Conservation (phyloP, 2,113 vertebrate genomes). For the Myotis brandtii region DNA sequence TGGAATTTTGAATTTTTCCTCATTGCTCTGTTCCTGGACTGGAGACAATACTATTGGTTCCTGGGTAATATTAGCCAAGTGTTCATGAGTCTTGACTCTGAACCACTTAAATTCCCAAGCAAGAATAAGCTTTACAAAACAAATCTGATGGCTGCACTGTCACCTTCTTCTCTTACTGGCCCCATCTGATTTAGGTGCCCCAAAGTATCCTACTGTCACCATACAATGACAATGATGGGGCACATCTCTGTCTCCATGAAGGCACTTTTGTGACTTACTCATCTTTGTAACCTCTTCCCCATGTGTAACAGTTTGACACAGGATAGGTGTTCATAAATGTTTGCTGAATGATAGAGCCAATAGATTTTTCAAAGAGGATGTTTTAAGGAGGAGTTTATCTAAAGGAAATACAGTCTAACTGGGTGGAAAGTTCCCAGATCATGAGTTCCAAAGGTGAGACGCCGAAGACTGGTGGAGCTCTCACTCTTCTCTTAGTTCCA, state of each 20-base stretch:
- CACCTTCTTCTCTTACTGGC: not conserved
- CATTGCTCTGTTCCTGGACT: not conserved
- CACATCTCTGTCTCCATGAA: not conserved
- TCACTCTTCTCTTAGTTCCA: conserved; percentile 1
- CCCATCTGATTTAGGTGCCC: not conserved
- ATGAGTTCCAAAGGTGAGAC: not conserved
- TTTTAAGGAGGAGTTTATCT: conserved; percentile 5
- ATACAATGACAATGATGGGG: not conserved
- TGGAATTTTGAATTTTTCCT: not conserved
- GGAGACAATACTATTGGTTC: not conserved
- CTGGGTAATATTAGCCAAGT: not conserved
- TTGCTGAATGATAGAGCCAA: not conserved
- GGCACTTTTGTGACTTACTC: not conserved
- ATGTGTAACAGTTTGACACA: not conserved
- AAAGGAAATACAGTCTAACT: not conserved
- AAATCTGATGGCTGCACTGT: not conserved
- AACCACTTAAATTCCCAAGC: not conserved
- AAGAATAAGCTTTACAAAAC: conserved; percentile 16
- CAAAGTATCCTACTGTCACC: not conserved
- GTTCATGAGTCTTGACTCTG: not conserved
- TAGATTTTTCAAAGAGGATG: not conserved
- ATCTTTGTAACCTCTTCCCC: not conserved
- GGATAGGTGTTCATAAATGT: not conserved
- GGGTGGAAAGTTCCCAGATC: not conserved
- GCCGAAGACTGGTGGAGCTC: not conserved